Base-by-base conservation (phyloP, 2,888 invertebrate species). In the Sarcophaga carnaria region DNA sequence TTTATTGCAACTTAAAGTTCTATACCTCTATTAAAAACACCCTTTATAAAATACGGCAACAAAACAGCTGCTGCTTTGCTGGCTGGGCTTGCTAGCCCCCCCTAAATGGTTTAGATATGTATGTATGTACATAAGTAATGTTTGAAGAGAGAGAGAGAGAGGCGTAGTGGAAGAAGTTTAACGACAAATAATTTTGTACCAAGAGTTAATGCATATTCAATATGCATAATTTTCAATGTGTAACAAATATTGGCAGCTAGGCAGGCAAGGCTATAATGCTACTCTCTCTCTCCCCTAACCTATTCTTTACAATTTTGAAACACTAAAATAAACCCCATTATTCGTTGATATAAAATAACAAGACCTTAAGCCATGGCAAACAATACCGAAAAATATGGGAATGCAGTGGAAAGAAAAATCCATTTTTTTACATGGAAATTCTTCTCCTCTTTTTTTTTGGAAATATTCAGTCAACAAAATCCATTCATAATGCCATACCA, bases 161-260 rank as follows among this genome's bases (percentile, higher is more conserved):
- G 37, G 37, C 37, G 0, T 2, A 37, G 8, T 37, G 37, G 10
- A 37, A 37, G 37, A 37, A 10, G 8, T 37, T 10, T 37, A 37
- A 37, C 37, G 37, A 37, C 37, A 37, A 37, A 8, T 10, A 8
- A 37, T 37, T 37, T 37, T 37, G 8, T 37, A 37, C 22, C 37
- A 37, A 37, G 17, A 54, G 12, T 54, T 54, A 14, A 54, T 60
- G 5, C n/a, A 47, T 59, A 64, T 71, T 60, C 14, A 59, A 66
- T 62, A 66, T 77, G 70, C 59, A 71, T 71, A 72, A 67, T 20
- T 83, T 83, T 76, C 72, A 71, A 17, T 12, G 17, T 14, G 54
- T 81, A 82, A 64, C 60, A 83, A 74, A 78, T 78, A 83, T 83
- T 83, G 83, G 78, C 83, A 83, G 72, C 0, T 4, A 27, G 6